Evolutionary conservation across 2,797 vertebrate species (phyloP).

Genomic region (Pipistrellus kuhlii): DNA sequence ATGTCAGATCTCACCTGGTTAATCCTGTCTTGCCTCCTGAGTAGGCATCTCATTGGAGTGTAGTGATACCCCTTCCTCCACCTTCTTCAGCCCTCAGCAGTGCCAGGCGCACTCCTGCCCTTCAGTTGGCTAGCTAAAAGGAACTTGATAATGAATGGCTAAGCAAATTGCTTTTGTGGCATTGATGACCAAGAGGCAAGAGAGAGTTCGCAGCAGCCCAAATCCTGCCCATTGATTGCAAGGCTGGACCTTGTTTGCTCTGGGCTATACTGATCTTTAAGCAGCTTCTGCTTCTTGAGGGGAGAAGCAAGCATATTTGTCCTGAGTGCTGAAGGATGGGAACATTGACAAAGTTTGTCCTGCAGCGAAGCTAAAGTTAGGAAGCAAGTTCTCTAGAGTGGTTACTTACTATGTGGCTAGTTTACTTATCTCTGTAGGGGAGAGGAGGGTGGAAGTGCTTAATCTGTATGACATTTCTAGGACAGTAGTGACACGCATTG

Average conservation of each 20-base stretch:
- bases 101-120: background rate
- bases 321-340: rapidly evolving
- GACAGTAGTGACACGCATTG: background rate
- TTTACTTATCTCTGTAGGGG: background rate
- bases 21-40: background rate
- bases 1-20: background rate
- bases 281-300: background rate
- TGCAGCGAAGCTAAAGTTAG: background rate
- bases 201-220: background rate
- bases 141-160: background rate
- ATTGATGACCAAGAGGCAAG: too few species aligned
- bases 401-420: background rate
- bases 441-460: background rate
- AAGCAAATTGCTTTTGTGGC: background rate
- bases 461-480: background rate
- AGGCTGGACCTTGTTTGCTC: too few species aligned
- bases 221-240: background rate
- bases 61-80: background rate
- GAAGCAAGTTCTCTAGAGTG: background rate
- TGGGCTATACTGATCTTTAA: background rate
- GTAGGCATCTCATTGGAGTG: background rate
- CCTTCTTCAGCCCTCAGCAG: background rate
- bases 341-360: background rate
- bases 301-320: background rate
- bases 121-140: background rate